Percentiles rank a stretch among this genome's conserved stretches.
Evolutionary conservation across 2,888 invertebrate species (phyloP).

Genomic region (Nudaria mundana): DNA sequence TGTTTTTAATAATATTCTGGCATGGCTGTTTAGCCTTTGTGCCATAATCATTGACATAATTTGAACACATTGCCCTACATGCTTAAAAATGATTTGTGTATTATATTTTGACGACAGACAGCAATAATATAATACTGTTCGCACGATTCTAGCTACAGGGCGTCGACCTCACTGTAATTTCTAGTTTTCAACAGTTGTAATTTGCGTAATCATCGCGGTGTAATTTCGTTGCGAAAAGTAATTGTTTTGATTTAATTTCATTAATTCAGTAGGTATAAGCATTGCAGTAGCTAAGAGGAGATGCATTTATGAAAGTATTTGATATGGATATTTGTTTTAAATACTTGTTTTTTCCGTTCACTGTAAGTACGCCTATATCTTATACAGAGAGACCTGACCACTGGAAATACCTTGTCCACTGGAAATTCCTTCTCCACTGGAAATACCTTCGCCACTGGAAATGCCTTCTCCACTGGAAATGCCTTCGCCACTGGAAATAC

Average conservation of each 20-base stretch:
- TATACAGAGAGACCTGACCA: too few relatives aligned
- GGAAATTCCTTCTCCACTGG: too few relatives aligned
- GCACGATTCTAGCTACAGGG: conserved; percentile 17
- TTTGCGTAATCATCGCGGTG: conserved; percentile 30
- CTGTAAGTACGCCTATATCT: too few relatives aligned
- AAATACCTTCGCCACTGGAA: too few relatives aligned
- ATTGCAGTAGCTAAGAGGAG: conserved; percentile 7
- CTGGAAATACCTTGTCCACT: too few relatives aligned
- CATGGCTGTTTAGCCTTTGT: too few relatives aligned
- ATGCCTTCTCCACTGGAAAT: too few relatives aligned
- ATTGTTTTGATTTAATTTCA: conserved; percentile 15
- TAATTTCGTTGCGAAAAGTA: conserved; percentile 22
- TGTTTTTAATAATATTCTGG: too few relatives aligned
- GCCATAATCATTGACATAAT: too few relatives aligned
- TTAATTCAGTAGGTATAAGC: conserved; percentile 2
- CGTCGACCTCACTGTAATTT: conserved; percentile 34
- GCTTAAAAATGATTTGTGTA: too few relatives aligned
- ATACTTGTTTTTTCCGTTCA: neutral
- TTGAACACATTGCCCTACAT: too few relatives aligned
- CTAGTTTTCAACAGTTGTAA: conserved; percentile 28
- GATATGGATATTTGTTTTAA: conserved; percentile 1
- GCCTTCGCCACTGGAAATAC: too few relatives aligned
- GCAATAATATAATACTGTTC: conserved; percentile 15
- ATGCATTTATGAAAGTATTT: conserved; percentile 3
- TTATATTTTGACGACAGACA: conserved; percentile 12